These are phyloP conservation scores for Arctocebus calabarensis DNA, from an alignment of 2,797 vertebrate genomes.

Conservation along the genomic window DNA sequence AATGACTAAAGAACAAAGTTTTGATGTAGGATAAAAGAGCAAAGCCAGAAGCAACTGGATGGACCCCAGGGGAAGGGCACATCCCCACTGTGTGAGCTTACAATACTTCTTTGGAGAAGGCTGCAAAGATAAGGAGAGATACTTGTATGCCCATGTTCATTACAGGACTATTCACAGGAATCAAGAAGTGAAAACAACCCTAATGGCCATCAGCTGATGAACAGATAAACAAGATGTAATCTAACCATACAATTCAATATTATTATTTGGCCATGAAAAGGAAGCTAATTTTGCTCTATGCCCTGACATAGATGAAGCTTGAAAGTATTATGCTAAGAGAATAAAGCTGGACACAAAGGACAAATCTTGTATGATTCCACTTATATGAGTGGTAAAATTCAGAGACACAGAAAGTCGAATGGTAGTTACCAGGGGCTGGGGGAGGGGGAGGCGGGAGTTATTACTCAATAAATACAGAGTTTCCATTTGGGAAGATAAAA, in stretches of 20 bases:
- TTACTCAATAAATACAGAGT: background rate
- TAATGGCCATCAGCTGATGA: background rate
- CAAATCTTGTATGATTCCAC: rapidly evolving
- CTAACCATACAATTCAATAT: background rate
- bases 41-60: background rate
- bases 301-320: background rate
- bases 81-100: rapidly evolving
- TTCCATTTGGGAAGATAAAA: background rate
- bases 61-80: background rate
- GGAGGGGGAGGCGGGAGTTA: rapidly evolving
- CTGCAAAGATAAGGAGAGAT: background rate
- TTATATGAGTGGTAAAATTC: background rate
- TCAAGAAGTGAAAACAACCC: background rate
- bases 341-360: background rate
- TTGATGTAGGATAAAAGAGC: background rate
- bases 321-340: background rate
- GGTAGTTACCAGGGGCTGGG: background rate
- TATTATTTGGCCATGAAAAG: background rate
- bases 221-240: background rate
- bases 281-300: background rate
- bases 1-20: background rate
- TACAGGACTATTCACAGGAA: background rate
- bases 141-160: rapidly evolving
- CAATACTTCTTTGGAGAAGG: background rate
- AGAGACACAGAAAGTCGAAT: background rate